phyloP scores from a whole-genome alignment of 2,888 invertebrate genomes.

The Cerastoderma edule region DNA sequence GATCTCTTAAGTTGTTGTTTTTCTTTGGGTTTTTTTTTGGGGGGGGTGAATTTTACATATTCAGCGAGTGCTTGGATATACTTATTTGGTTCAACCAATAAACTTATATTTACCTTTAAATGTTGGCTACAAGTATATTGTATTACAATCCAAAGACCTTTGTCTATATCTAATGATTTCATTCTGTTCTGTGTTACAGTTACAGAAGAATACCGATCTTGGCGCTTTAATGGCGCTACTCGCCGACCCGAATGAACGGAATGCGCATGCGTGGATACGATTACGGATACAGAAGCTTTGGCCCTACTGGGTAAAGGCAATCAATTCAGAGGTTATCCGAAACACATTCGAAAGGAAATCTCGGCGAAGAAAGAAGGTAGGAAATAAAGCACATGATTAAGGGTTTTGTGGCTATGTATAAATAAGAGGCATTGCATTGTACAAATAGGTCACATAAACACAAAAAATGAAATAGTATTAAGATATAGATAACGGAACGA shows the following conservation, averaged over 20 bases:
- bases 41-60: not conserved
- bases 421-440: too few relatives aligned
- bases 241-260: constrained; percentile 4
- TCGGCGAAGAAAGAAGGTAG: not conserved
- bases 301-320: not conserved
- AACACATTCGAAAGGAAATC: not conserved
- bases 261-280: constrained; percentile 12
- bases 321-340: not conserved
- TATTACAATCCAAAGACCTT: too few relatives aligned
- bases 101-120: too few relatives aligned
- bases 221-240: not conserved
- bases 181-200: not conserved
- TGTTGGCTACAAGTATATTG: too few relatives aligned
- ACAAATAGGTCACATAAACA: too few relatives aligned
- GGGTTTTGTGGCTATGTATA: too few relatives aligned
- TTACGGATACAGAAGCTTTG: constrained; percentile 1
- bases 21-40: not conserved
- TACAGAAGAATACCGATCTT: not conserved
- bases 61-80: not conserved
- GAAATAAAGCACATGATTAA: too few relatives aligned
- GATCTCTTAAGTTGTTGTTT: not conserved
- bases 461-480: too few relatives aligned
- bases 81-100: not conserved
- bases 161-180: not conserved
- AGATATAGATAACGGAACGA: too few relatives aligned